Base-by-base conservation (phyloP, 2,113 vertebrate genomes). In the Phyllostomus discolor region DNA sequence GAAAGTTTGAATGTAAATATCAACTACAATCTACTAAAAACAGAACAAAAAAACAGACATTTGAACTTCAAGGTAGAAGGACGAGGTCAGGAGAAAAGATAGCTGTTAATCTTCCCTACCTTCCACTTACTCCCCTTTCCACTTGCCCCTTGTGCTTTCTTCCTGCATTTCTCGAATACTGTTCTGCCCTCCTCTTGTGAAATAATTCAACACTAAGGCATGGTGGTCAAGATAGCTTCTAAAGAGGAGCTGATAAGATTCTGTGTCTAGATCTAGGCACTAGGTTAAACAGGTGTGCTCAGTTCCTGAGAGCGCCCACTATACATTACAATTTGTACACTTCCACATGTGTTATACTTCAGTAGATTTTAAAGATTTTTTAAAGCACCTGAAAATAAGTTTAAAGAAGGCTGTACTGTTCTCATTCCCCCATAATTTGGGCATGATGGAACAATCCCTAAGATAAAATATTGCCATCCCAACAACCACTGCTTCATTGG, bases 11-110 rank as follows among this genome's bases (percentile, higher is more conserved):
- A 97, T 95, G 83, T 95, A 98, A 98, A 97, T 94, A 86, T 95
- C 97, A 97, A 98, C 94, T 97, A 95, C 95, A 95, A 97, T 15
- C 2, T 83, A 95, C 95, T 96, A 94, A 96, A 98, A 98, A 96
- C 92, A 97, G 97, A 98, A 88, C 0, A 1, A 86, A 97, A 90
- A 96, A 98, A 90, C 33, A 83, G 86, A 81, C 17, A 3, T 83
- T 96, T 97, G 96, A 97, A 96, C 95, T 95, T 95, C 38, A 10
- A 12, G 97, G 88, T 69, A 31, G 43, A 70, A 2, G 31, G 19
- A 38, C 16, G 19, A 12, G 12, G 52, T 52, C 20, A 90, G 95
- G 89, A 95, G 95, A 95, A 78, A 90, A 59, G 95, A 35, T 0
- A 38, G 8, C 75, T 90, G 92, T 1, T 0, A 31, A 54, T 83